Base-by-base conservation (phyloP, 1,140 invertebrate species). In the Papilio polytes region DNA sequence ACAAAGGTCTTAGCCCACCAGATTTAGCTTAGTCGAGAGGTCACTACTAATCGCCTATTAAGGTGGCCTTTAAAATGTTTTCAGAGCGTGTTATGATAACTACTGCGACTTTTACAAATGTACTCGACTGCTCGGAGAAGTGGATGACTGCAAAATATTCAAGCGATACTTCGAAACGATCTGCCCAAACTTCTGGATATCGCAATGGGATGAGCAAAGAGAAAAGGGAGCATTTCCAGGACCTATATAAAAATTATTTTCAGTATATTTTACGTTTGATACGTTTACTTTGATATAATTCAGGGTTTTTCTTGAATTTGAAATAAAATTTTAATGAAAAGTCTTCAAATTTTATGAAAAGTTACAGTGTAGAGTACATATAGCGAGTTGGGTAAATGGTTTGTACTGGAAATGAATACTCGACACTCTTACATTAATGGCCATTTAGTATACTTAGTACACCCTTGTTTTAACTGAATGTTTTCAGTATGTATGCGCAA, bases 41-140 rank as follows among this genome's bases (percentile, higher is more conserved):
- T 56, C 12, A 48, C 46, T 41, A 41, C 36, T 41, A 4, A 41
- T 0, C 3, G 31, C 46, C 12, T 13, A 51, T 51, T 13, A 48
- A 48, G 15, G 46, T 48, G 46, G 13, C 63, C 36, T 76, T 74
- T 13, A 74, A 80, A 59, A 78, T 77, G 15, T 74, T 83, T 82
- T 78, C 81, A 94, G 92, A 77, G 92, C 93, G 1, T 94, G 93
- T 78, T 94, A 92, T 80, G 91, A 93, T 78, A 94, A 94, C 81
- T 94, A 94, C 81, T 93, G 92, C 83, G 94, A 95, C 80, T 94
- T 86, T 80, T 90, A 91, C 84, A 91, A 88, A 73, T 94, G 93
- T 78, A 89, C 78, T 15, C 89, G 93, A 9, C 85, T 94, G 20
- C 82, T 94, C 1, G 92, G 92, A 12, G 88, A 91, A 0, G 90